Evolutionary conservation across 1,140 invertebrate species (phyloP).

Genomic region (Leptopilina boulardi): DNA sequence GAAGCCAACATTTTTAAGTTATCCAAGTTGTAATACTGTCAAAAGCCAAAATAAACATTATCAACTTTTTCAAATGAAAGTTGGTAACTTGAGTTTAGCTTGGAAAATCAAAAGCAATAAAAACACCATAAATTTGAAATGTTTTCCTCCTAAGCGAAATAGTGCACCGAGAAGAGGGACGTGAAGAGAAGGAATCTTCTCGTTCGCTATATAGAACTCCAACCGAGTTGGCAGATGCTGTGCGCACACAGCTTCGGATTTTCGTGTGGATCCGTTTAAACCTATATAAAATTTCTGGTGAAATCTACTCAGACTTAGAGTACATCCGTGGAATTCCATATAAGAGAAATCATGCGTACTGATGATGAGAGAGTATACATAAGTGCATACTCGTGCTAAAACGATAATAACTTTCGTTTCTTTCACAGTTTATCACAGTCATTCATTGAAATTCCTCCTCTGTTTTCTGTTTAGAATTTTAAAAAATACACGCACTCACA

Average conservation of each 20-base stretch:
- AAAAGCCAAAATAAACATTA: not conserved
- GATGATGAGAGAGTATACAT: constrained; percentile 35
- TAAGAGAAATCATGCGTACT: constrained; percentile 63
- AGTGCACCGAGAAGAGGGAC: not conserved
- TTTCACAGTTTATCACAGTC: constrained; percentile 10
- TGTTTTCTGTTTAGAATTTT: not conserved
- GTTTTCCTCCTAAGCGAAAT: not conserved
- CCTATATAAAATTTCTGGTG: constrained; percentile 1
- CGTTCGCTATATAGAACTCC: not conserved
- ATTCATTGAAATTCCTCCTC: constrained; percentile 11
- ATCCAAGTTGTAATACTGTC: not conserved
- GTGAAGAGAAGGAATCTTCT: not conserved
- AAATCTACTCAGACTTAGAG: not conserved
- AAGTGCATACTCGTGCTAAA: constrained; percentile 44
- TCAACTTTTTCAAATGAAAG: not conserved
- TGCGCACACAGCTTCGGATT: not conserved
- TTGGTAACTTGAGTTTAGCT: not conserved
- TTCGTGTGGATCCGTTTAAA: not conserved
- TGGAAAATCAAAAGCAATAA: not conserved
- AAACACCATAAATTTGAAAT: constrained; percentile 10
- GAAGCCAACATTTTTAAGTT: not conserved
- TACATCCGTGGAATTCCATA: constrained; percentile 58
- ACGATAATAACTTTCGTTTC: constrained; percentile 12
- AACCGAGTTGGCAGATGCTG: not conserved
- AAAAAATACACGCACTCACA: not conserved